Percentiles rank a stretch among this genome's conserved stretches.
These are phyloP conservation scores for Amiota minor DNA, from an alignment of 2,888 invertebrate species.

Conservation along the genomic window DNA sequence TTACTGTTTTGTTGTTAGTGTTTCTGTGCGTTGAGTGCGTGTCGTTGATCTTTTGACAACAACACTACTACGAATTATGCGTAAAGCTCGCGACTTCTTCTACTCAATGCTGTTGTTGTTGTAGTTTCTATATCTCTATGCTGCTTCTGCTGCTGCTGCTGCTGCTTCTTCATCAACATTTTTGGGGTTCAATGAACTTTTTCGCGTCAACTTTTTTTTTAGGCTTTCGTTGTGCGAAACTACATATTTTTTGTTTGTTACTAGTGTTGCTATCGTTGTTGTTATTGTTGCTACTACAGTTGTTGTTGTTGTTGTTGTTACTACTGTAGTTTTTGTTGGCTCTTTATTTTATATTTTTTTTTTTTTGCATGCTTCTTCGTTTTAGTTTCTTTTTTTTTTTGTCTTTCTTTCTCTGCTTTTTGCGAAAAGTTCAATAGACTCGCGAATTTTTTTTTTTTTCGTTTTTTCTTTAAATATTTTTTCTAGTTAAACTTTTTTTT, in stretches of 20 bases:
- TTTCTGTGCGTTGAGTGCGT: conserved; percentile 52
- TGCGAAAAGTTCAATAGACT: conserved; percentile 64
- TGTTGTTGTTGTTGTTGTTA: conserved; percentile 40
- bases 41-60: conserved; percentile 61
- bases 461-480: conserved; percentile 17
- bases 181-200: conserved; percentile 59
- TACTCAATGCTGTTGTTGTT: conserved; percentile 10
- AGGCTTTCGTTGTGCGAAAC: conserved; percentile 36
- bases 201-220: conserved; percentile 43
- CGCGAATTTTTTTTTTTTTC: conserved; percentile 43
- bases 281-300: conserved; percentile 11
- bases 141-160: conserved; percentile 21
- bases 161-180: conserved; percentile 29
- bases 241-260: conserved; percentile 32
- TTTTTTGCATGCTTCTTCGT: background rate
- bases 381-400: conserved; percentile 1
- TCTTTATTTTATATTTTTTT: too few relatives aligned
- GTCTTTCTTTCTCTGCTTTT: conserved; percentile 27
- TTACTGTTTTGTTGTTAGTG: conserved; percentile 38
- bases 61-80: conserved; percentile 35
- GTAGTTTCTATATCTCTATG: conserved; percentile 17
- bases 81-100: conserved; percentile 3
- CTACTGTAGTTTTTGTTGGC: conserved; percentile 35
- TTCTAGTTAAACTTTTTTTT: conserved; percentile 15
- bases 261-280: conserved; percentile 19